Conservation (phyloP, 2,113 vertebrate genomes). For the Melanocharis versteri region DNA sequence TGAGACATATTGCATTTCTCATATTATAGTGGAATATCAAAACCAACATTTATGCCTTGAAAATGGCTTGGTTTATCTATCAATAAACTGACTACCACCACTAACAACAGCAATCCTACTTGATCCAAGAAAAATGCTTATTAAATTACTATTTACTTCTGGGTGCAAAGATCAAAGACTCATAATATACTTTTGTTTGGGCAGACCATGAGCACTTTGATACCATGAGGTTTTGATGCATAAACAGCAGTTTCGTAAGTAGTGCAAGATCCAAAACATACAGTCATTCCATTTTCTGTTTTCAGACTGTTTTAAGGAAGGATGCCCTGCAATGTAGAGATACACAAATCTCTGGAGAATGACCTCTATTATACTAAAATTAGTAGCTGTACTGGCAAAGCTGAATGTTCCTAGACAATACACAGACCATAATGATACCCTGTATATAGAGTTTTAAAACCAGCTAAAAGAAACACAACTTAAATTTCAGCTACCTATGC, state of each 20-base stretch:
- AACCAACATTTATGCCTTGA: background rate
- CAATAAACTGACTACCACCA: background rate
- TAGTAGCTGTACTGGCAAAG: background rate
- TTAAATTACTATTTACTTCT: background rate
- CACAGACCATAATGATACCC: background rate
- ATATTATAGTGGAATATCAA: background rate
- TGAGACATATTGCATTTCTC: background rate
- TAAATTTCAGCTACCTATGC: background rate
- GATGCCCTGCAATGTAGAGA: background rate
- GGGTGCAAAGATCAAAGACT: background rate
- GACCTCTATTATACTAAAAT: background rate
- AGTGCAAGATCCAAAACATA: background rate
- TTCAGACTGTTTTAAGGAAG: background rate
- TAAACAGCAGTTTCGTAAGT: background rate
- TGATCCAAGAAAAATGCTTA: background rate
- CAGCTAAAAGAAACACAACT: background rate
- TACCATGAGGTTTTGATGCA: background rate
- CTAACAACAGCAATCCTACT: background rate
- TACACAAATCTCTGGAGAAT: background rate
- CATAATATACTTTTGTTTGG: background rate
- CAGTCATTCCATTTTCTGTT: background rate
- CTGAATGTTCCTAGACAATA: background rate
- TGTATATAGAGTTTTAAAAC: background rate
- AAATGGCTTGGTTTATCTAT: background rate
- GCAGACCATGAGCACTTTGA: background rate